Evolutionary conservation across 2,888 invertebrate species (phyloP).

Genomic region (Brachypalpus laphriformis): DNA sequence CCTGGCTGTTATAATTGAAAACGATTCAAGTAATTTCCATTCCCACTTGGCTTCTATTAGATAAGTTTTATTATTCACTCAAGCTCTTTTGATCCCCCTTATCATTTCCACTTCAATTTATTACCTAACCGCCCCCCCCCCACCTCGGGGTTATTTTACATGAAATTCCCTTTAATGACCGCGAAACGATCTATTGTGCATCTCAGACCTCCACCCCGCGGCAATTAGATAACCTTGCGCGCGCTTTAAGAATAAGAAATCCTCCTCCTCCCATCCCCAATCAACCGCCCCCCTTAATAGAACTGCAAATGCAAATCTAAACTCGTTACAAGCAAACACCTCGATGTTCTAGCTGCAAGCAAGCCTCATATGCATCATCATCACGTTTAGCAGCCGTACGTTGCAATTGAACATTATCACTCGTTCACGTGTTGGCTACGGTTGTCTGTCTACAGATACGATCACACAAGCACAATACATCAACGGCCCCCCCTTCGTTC

Average conservation of each 20-base stretch:
- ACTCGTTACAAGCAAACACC: conserved; percentile 4
- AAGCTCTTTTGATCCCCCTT: too few relatives aligned
- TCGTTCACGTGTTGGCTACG: conserved; percentile 57
- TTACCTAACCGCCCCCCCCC: too few relatives aligned
- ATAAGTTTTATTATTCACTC: too few relatives aligned
- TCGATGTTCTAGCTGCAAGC: background rate
- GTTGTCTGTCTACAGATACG: conserved; percentile 16
- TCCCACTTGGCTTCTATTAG: too few relatives aligned
- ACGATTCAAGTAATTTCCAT: too few relatives aligned
- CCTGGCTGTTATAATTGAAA: too few relatives aligned
- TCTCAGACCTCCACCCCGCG: background rate
- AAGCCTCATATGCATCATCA: conserved; percentile 25
- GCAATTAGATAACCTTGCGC: conserved; percentile 15
- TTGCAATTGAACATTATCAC: conserved; percentile 30
- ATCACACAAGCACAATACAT: background rate
- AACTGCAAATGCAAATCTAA: conserved; percentile 9
- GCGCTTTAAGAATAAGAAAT: conserved; percentile 15
- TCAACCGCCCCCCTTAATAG: background rate
- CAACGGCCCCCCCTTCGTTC: too few relatives aligned
- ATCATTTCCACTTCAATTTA: too few relatives aligned
- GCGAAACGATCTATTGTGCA: background rate
- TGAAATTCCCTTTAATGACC: background rate
- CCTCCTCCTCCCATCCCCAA: too few relatives aligned
- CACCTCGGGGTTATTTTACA: too few relatives aligned
- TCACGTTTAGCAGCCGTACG: conserved; percentile 61